These are phyloP conservation scores for Caretta caretta DNA, from an alignment of 2,113 vertebrate genomes.

Conservation along the genomic window DNA sequence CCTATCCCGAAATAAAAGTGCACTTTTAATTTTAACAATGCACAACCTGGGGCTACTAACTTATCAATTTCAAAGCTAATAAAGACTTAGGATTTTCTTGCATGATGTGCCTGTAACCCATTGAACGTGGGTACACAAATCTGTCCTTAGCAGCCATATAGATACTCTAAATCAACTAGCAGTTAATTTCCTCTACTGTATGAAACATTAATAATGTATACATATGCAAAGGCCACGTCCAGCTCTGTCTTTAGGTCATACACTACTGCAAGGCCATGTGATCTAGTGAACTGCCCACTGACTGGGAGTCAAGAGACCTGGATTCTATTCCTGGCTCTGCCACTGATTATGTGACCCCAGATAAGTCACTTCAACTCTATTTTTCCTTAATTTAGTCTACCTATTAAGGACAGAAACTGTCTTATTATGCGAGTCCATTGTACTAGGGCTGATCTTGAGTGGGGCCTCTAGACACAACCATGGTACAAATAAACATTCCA, in stretches of 20 bases:
- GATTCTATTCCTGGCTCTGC: not conserved
- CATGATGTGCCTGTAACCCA: not conserved
- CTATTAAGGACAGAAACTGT: not conserved
- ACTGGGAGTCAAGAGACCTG: not conserved
- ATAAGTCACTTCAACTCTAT: not conserved
- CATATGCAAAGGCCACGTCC: accelerated
- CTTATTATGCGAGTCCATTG: not conserved
- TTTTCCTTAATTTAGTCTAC: not conserved
- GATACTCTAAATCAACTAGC: not conserved
- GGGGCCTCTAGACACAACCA: not conserved
- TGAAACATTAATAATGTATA: not conserved
- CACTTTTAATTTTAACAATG: slow-evolving; percentile 18
- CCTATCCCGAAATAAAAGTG: not conserved
- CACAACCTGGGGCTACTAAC: not conserved
- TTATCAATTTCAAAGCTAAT: not conserved
- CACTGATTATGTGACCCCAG: not conserved
- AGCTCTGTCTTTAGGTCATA: not conserved
- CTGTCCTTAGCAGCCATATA: not conserved
- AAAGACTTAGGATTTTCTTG: not conserved
- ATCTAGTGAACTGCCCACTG: not conserved
- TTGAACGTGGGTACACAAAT: not conserved
- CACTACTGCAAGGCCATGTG: not conserved
- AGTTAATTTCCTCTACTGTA: not conserved
- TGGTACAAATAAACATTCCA: not conserved
- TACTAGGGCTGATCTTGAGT: not conserved